Evolutionary conservation across 2,113 vertebrate species (phyloP), one percentile per base, ranked within the genome.

Genomic region (Podocnemis expansa): DNA sequence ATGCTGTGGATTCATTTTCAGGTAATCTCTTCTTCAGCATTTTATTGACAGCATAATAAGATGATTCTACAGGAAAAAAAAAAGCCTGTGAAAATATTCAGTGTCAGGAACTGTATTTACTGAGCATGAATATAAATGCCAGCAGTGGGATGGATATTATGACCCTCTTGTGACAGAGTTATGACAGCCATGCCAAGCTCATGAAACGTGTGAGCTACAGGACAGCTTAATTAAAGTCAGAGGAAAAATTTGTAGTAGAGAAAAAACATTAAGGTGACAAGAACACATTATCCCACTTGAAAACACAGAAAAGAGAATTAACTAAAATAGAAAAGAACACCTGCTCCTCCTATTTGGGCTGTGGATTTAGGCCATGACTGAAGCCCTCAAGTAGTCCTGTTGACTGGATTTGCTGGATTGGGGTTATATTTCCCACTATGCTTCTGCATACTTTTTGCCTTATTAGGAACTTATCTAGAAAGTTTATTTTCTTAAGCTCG

Each of bases 161-260:
- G 90, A 94, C 45, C 81, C 85, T 85, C 78, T 83, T 75, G 27
- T 90, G 96, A 60, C 90, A 89, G 31, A 94, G 58, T 55, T 93
- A 84, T 84, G 89, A 93, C 96, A 95, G 89, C 82, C 17, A 8
- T 52, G 38, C 55, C 87, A 92, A 82, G 79, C 78, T 97, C 41
- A 88, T 81, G 95, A 93, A 97, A 88, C 87, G 54, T 88, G 85
- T 56, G 80, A 88, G 67, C 17, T 56, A 7, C 78, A 84, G 93
- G 80, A 93, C 82, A 95, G 38, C 89, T 97, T 96, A 96, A 97
- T 97, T 97, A 96, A 93, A 97, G 90, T 58, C 27, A 75, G 75
- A 88, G 88, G 80, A 52, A 63, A 88, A 91, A 73, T 84, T 84
- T 80, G 52, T 31, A 55, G 58, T 82, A 29, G 87, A 38, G 73